These are phyloP conservation scores for Elgaria multicarinata DNA, from an alignment of 2,113 vertebrate species.

Conservation along the genomic window DNA sequence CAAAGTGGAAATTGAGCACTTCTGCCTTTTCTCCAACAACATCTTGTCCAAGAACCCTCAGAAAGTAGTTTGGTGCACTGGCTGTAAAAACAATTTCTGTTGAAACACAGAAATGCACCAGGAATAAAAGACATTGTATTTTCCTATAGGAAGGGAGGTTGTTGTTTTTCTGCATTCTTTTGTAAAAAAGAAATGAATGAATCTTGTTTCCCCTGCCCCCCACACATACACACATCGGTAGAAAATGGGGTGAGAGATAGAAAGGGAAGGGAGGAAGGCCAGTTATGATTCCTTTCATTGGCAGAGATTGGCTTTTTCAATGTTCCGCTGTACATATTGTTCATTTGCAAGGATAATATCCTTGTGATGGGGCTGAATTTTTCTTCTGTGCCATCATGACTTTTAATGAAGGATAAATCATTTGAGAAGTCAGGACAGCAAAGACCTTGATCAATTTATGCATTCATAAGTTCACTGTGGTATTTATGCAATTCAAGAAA, in stretches of 20 bases:
- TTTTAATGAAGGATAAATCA: slow-evolving; percentile 34
- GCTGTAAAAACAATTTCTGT: not conserved
- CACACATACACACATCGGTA: no score
- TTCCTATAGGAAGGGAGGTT: not conserved
- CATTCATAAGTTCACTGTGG: not conserved
- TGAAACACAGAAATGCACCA: not conserved
- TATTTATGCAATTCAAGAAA: slow-evolving; percentile 11
- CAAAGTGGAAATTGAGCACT: no score
- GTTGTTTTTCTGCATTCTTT: not conserved
- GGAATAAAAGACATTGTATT: not conserved
- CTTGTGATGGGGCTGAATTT: not conserved
- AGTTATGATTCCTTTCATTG: not conserved
- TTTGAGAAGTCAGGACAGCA: slow-evolving; percentile 12
- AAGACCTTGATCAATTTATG: slow-evolving; percentile 23
- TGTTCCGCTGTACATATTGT: not conserved
- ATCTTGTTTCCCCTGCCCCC: no score
- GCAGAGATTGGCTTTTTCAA: not conserved
- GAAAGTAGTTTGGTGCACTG: no score
- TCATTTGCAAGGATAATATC: slow-evolving; percentile 26
- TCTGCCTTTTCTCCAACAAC: no score
- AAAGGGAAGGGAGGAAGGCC: not conserved
- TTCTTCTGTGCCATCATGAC: not conserved
- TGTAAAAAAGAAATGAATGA: no score
- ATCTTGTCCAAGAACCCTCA: no score
- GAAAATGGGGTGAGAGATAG: not conserved